Evolutionary conservation across 2,113 vertebrate genomes (phyloP), one percentile per base, ranked within the genome.

Genomic region (Ameiurus melas): DNA sequence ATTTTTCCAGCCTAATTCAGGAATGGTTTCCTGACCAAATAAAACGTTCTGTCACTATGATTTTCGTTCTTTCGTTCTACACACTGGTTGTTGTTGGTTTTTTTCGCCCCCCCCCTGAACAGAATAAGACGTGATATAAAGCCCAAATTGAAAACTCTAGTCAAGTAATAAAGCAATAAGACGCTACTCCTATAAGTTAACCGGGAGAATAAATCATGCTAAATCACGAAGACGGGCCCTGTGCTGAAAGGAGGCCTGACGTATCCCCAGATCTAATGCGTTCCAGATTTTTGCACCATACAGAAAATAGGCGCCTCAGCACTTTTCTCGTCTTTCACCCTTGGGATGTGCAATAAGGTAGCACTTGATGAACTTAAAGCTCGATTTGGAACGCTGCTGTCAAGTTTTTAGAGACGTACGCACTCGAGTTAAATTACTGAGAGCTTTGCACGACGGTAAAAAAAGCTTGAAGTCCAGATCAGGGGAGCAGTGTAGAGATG

Each of bases 261-360:
- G 19, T 4, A 27, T 47, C 39, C 39, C 0, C 43, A 77, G 73
- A n/a, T 14, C 25, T 51, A 53, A 53, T n/a, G 77, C 6, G 2
- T 79, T 79, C 27, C 77, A 79, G 77, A 79, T 79, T 30, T 79
- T n/a, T 79, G 47, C 4, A 53, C 47, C 27, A 17, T 79, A 53
- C 17, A 51, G 1, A 10, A 51, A 79, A 79, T 27, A 78, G 12
- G 51, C 9, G 4, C 13, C 47, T 79, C 47, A 53, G 77, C 47
- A 55, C 47, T 79, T 79, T 78, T n/a, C 25, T 55, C 5, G 27
- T 17, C 27, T 79, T 79, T 53, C 47, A 53, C 47, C 6, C 77
- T 3, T 53, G 77, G 77, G 51, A 79, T 78, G 43, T 2, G 47
- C 22, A 6, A 30, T 78, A n/a, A 78, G 75, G 22, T n/a, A 78